Base-by-base conservation (phyloP, 2,113 vertebrate genomes). In the Heliornis fulica region DNA sequence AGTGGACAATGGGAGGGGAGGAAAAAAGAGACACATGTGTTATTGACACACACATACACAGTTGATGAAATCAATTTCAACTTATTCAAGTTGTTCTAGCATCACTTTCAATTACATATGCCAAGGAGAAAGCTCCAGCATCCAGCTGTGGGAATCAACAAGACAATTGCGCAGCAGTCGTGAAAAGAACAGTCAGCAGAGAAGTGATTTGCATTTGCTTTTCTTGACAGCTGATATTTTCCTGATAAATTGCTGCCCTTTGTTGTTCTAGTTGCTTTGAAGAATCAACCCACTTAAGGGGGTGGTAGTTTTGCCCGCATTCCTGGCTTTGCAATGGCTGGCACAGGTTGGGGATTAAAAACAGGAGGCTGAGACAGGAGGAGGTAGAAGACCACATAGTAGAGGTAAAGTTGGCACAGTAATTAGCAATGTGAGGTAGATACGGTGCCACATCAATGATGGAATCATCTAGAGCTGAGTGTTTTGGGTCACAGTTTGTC, bases 71-170 rank as follows among this genome's bases (percentile, higher is more conserved):
- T 93, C 86, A 84, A 43, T 90, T 92, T 68, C 72, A 56, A 75
- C 95, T 96, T 96, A 68, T 61, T 92, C 69, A 71, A 90, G 94
- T 94, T 94, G 63, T 81, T 95, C 80, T 71, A 96, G 88, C 80
- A n/a, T 95, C 72, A 45, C 76, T 93, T 92, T 84, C 85, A 91
- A 65, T 96, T 93, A 57, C 74, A 17, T 76, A 82, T 72, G 94
- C 91, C 89, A 91, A 87, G 87, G 84, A 96, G 93, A 94, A 94
- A 95, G 78, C 92, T 89, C 41, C 88, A 75, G 95, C 89, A 93
- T 96, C 96, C 96, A 96, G 96, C 96, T 96, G 96, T 94, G 92
- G 83, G 96, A 96, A 96, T 96, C 93, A 96, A 84, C 90, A 72
- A 96, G 88, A 94, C 92, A 96, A 93, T 94, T 87, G 92, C 71